Evolutionary conservation across 2,797 vertebrate species (phyloP), one percentile per base, ranked within the genome.

Genomic region (Euphonia xanthogaster): DNA sequence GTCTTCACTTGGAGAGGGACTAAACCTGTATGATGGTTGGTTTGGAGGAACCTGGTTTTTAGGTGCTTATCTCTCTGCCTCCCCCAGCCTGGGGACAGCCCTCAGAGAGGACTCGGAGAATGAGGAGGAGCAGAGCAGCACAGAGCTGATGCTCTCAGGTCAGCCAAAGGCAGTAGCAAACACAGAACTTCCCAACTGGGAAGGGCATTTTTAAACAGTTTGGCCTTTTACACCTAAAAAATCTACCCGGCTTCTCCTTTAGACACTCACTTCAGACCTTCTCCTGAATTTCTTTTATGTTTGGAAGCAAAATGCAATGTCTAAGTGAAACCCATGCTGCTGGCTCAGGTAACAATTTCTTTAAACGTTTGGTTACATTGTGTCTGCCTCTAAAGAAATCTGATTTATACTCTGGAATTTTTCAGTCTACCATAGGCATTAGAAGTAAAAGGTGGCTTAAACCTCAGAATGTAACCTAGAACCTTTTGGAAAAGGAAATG

Each of bases 401-500:
- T 53, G 42, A 90, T 90, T 94, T 86, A 9, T 12, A 28, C 27
- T 74, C 68, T 82, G 55, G 23, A 60, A 53, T 65, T 96, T 86
- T 87, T 91, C 58, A 65, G 61, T 83, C 72, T 90, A n/a, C 68
- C 35, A 37, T 54, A 37, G 20, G 4, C 78, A 40, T 79, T 55
- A 68, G 54, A 75, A 81, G 30, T 37, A 75, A 89, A 91, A 82
- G 28, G n/a, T 35, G 57, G 42, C 21, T 50, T 54, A 88, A 94
- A 93, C 75, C 72, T 93, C 75, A 86, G 50, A 91, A 88, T 80
- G 71, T 61, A 87, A 94, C 39, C 57, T 90, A 76, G 57, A 94
- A 83, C 24, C 11, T 90, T 91, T 88, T 40, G 86, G 89, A 94
- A 90, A 91, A 86, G 35, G 24, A 77, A 88, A 67, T 77, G 6